Percentiles rank a stretch among this genome's conserved stretches.
Conservation (phyloP, 2,113 vertebrate genomes). For the Taxidea taxus region DNA sequence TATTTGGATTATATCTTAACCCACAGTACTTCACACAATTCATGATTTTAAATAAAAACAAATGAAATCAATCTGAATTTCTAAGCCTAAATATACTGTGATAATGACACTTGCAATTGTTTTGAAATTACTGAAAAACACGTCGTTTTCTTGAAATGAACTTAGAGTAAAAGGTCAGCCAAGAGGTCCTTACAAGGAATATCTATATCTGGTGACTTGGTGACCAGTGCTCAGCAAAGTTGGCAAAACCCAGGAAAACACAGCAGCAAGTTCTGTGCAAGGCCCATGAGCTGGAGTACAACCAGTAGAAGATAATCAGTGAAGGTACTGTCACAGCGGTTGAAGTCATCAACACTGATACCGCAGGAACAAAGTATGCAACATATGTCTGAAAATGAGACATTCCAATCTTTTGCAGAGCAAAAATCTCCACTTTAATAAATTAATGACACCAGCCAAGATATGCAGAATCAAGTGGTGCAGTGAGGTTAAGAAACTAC, state of each 20-base stretch:
- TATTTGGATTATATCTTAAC: background rate
- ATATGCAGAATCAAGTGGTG: conserved; percentile 91
- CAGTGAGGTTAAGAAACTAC: conserved; percentile 93
- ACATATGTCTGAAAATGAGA: conserved; percentile 85
- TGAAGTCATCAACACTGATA: conserved; percentile 91
- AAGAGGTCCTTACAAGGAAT: conserved; percentile 90
- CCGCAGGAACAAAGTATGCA: conserved; percentile 82
- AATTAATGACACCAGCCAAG: conserved; percentile 88
- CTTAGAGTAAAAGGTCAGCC: conserved; percentile 80
- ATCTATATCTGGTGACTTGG: conserved; percentile 79
- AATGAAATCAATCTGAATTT: conserved; percentile 25
- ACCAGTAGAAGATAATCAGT: conserved; percentile 91
- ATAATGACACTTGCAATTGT: background rate
- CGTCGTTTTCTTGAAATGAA: conserved; percentile 75
- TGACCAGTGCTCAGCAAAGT: conserved; percentile 82
- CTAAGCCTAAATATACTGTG: background rate
- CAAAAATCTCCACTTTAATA: conserved; percentile 93
- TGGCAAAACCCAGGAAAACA: conserved; percentile 85
- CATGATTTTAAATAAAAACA: conserved; percentile 36
- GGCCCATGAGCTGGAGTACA: conserved; percentile 90
- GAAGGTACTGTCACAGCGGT: conserved; percentile 92
- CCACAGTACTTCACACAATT: background rate
- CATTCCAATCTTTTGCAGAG: conserved; percentile 80
- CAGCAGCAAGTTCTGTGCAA: conserved; percentile 92
- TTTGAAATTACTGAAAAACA: conserved; percentile 1